Percentiles rank a stretch among this genome's conserved stretches.
Evolutionary conservation across 1,140 invertebrate species (phyloP).

Genomic region (Eumeta japonica): DNA sequence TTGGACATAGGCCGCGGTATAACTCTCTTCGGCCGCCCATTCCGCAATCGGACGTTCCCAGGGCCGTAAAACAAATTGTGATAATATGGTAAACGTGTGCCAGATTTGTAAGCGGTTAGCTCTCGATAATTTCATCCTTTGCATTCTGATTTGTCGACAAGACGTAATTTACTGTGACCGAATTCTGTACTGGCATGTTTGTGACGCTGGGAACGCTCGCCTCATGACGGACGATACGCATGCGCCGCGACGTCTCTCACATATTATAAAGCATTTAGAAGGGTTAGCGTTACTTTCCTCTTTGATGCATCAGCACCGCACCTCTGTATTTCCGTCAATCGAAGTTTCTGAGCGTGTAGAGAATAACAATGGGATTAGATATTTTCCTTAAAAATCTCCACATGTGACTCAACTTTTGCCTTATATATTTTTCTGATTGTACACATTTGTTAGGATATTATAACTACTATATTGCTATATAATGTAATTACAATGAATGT

Average conservation of each 20-base stretch:
- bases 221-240: slow-evolving; percentile 10
- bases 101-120: slow-evolving; percentile 19
- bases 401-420: too few species aligned
- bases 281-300: too few species aligned
- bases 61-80: slow-evolving; percentile 23
- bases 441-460: too few species aligned
- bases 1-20: not conserved
- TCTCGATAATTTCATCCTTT: slow-evolving; percentile 25
- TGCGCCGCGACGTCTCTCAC: slow-evolving; percentile 5
- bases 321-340: too few species aligned
- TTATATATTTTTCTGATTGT: too few species aligned
- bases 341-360: too few species aligned
- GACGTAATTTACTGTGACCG: slow-evolving; percentile 8
- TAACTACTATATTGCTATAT: too few species aligned
- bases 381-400: too few species aligned
- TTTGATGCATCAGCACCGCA: too few species aligned
- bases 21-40: not conserved
- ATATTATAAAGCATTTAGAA: slow-evolving; percentile 18
- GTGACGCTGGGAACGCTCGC: slow-evolving; percentile 13
- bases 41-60: slow-evolving; percentile 16
- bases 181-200: slow-evolving; percentile 18
- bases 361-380: too few species aligned
- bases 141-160: slow-evolving; percentile 18
- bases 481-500: too few species aligned
- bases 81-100: slow-evolving; percentile 23